These are phyloP conservation scores for Heliocidaris erythrogramma DNA, from an alignment of 35 echinoderm and acorn worm genomes.

Conservation along the genomic window DNA sequence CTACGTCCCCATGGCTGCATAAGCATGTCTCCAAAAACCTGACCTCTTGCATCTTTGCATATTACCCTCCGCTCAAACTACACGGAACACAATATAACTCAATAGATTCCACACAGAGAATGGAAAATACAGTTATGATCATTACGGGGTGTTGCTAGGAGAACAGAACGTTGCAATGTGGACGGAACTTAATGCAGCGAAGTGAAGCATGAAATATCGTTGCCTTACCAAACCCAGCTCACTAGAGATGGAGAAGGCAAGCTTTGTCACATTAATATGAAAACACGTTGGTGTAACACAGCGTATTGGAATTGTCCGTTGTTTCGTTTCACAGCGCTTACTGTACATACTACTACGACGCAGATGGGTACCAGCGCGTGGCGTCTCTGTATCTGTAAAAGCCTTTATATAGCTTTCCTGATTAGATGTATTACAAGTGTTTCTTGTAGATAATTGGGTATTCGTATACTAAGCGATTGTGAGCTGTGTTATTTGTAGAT, in stretches of 20 bases:
- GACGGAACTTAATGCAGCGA: neutral
- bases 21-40: neutral
- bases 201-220: conserved; percentile 2
- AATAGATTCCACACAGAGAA: neutral
- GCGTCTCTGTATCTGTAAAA: neutral
- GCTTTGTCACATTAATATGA: conserved; percentile 23
- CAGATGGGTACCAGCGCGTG: neutral
- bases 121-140: neutral
- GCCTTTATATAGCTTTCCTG: too few species aligned
- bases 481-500: too few species aligned
- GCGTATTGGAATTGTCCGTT: conserved; percentile 1
- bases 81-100: neutral
- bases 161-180: neutral
- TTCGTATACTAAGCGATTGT: too few species aligned
- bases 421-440: too few species aligned
- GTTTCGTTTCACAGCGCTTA: neutral
- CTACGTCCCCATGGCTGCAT: neutral
- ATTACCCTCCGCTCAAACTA: neutral
- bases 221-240: neutral
- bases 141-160: neutral
- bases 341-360: neutral
- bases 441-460: too few species aligned
- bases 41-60: neutral
- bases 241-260: neutral
- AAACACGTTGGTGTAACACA: conserved; percentile 17